phyloP scores from a whole-genome alignment of 2,797 vertebrate species.

The Channallabes apus region DNA sequence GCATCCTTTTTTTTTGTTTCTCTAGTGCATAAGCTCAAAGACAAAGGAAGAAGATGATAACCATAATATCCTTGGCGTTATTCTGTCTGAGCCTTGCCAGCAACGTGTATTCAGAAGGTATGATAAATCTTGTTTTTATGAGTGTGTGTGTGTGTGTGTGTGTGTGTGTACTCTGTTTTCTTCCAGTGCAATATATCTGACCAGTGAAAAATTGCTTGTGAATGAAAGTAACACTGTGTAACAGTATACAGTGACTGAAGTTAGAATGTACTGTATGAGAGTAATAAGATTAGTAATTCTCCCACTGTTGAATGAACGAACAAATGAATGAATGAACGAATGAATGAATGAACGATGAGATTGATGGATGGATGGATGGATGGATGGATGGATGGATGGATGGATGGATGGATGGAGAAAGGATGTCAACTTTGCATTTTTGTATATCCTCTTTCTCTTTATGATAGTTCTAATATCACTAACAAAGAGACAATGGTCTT shows the following conservation, averaged over 20 bases:
- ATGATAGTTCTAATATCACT: background rate
- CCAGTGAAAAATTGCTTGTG: constrained; percentile 18
- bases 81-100: constrained; percentile 83
- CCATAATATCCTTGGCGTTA: constrained; percentile 83
- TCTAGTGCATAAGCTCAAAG: constrained; percentile 73
- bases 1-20: constrained; percentile 58
- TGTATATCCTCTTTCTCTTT: background rate
- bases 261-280: background rate
- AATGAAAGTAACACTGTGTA: background rate
- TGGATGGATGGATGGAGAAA: background rate
- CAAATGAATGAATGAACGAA: background rate
- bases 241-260: background rate
- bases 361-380: background rate
- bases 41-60: constrained; percentile 79
- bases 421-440: background rate
- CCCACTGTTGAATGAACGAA: background rate
- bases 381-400: background rate
- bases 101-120: constrained; percentile 63
- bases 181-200: background rate
- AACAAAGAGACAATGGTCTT: background rate
- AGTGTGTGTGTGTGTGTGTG: background rate
- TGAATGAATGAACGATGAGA: background rate
- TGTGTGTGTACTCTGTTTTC: background rate
- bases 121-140: constrained; percentile 26
- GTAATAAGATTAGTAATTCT: background rate